A percentile compares a stretch with the other conserved stretches of the same genome.
phyloP scores from a whole-genome alignment of 2,888 invertebrate species.

The Calephelis perditalis region DNA sequence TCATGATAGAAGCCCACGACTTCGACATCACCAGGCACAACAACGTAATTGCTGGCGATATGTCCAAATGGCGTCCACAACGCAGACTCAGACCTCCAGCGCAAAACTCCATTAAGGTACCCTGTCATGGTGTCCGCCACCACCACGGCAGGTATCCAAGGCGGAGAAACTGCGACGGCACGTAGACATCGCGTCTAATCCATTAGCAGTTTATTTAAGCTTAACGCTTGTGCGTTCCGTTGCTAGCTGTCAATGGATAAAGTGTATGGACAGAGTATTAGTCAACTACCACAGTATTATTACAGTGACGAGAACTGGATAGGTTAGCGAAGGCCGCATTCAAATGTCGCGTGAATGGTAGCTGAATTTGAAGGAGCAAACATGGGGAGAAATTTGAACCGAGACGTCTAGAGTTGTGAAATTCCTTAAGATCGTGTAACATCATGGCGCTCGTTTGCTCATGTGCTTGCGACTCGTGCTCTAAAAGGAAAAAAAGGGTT shows the following conservation, averaged over 20 bases:
- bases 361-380: conserved; percentile 62
- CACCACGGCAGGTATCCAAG: conserved; percentile 65
- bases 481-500: conserved; percentile 72
- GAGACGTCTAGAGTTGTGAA: conserved; percentile 68
- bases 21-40: conserved; percentile 82
- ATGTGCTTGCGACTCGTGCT: conserved; percentile 65
- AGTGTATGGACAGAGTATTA: conserved; percentile 77
- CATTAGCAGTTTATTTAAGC: conserved; percentile 66
- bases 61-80: conserved; percentile 63
- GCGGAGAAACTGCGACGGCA: conserved; percentile 70
- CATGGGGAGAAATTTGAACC: conserved; percentile 61
- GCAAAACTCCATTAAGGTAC: conserved; percentile 60
- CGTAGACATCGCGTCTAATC: conserved; percentile 50
- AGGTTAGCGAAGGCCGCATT: conserved; percentile 63
- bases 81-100: conserved; percentile 59
- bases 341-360: conserved; percentile 71
- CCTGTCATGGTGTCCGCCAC: conserved; percentile 64
- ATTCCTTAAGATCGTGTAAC: conserved; percentile 74
- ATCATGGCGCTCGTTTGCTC: conserved; percentile 73
- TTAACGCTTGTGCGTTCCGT: conserved; percentile 74
- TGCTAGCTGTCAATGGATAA: conserved; percentile 73
- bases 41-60: conserved; percentile 69
- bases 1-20: conserved; percentile 80
- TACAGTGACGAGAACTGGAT: conserved; percentile 75
- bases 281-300: conserved; percentile 79